A percentile compares a stretch with the other conserved stretches of the same genome.
phyloP scores from a whole-genome alignment of 2,797 vertebrate species.

The Poliocrania exsul region DNA sequence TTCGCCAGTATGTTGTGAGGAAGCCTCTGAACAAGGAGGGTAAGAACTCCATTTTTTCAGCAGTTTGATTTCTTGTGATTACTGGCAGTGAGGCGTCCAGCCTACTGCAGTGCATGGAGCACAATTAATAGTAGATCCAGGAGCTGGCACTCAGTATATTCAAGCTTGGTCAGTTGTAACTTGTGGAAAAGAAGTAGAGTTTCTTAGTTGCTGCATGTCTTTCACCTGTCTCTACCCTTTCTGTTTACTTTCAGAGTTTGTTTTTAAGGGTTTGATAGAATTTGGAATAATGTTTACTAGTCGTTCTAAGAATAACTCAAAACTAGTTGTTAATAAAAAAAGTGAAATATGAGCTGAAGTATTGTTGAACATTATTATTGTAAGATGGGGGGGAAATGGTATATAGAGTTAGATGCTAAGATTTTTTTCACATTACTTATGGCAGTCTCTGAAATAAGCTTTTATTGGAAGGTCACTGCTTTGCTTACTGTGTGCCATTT shows the following conservation, averaged over 20 bases:
- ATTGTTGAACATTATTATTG: neutral
- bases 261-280: neutral
- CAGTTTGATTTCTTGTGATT: fast-evolving
- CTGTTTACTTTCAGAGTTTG: fast-evolving
- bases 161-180: neutral
- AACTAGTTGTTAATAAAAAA: neutral
- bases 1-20: constrained; percentile 96
- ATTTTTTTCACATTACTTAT: fast-evolving
- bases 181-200: fast-evolving
- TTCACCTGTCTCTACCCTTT: fast-evolving
- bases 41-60: neutral
- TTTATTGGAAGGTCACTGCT: neutral
- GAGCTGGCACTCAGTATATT: fast-evolving
- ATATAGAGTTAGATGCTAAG: neutral
- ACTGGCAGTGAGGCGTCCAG: fast-evolving
- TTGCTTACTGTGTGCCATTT: neutral
- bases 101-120: neutral
- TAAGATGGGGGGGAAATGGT: fast-evolving
- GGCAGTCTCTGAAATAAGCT: fast-evolving
- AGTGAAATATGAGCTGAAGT: neutral
- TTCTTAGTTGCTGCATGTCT: neutral
- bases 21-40: constrained; percentile 95
- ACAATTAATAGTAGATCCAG: neutral
- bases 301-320: neutral
- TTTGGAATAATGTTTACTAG: neutral